Conservation (phyloP, 2,113 vertebrate genomes). For the Nannospalax galili region DNA sequence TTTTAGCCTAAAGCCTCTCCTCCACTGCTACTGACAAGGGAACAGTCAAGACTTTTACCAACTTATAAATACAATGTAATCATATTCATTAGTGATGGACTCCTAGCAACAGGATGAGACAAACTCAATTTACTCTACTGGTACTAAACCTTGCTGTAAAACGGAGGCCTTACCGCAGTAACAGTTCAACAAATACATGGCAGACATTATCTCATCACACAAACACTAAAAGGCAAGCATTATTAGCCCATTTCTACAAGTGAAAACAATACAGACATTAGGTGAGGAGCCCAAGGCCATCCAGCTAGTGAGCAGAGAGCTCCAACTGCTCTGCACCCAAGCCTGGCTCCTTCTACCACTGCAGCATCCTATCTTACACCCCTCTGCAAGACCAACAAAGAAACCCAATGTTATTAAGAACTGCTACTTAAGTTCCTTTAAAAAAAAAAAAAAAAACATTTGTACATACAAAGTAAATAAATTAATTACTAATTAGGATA, state of each 20-base stretch:
- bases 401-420: constrained; percentile 55
- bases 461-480: constrained; percentile 60
- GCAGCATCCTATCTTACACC: neutral
- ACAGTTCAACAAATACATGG: neutral
- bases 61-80: constrained; percentile 40
- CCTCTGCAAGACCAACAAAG: constrained; percentile 26
- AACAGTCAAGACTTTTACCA: neutral
- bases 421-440: neutral
- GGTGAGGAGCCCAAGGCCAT: neutral
- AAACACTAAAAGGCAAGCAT: constrained; percentile 13
- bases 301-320: neutral
- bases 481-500: constrained; percentile 35
- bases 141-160: constrained; percentile 13
- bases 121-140: constrained; percentile 51
- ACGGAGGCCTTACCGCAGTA: constrained; percentile 14
- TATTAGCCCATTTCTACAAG: neutral
- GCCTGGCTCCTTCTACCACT: neutral
- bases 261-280: constrained; percentile 31
- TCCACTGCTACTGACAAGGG: neutral
- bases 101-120: constrained; percentile 48
- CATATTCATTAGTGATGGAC: neutral
- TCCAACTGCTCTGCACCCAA: neutral
- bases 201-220: constrained; percentile 9
- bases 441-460: constrained; percentile 23
- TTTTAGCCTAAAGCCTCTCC: constrained; percentile 9